Percentiles rank a stretch among this genome's conserved stretches.
phyloP scores from a whole-genome alignment of 2,888 invertebrate genomes.

The Meiosimyza platycephala region DNA sequence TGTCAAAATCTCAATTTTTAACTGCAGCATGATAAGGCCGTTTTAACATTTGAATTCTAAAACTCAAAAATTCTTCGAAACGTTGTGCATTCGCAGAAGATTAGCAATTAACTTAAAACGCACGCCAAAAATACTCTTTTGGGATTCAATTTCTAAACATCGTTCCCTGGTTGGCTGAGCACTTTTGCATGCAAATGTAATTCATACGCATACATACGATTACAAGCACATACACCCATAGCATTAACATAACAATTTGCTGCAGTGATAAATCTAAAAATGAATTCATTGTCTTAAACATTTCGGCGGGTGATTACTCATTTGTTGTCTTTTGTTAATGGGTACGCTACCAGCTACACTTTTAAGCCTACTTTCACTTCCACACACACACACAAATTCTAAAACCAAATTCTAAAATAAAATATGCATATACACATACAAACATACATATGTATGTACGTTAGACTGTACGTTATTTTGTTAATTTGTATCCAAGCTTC shows the following conservation, averaged over 20 bases:
- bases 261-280: conserved; percentile 5
- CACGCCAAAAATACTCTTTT: too few species aligned
- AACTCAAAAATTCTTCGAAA: too few species aligned
- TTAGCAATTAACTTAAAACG: too few species aligned
- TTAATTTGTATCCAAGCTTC: too few species aligned
- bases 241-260: not conserved
- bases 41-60: too few species aligned
- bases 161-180: too few species aligned
- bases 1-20: too few species aligned
- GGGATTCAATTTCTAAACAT: too few species aligned
- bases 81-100: too few species aligned
- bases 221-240: not conserved
- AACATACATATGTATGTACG: not conserved
- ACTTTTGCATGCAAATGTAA: too few species aligned
- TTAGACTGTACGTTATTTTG: not conserved
- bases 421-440: not conserved
- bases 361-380: not conserved
- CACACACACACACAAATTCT: not conserved
- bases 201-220: not conserved
- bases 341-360: not conserved
- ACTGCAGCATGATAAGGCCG: too few species aligned
- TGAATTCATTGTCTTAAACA: conserved; percentile 12
- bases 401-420: not conserved
- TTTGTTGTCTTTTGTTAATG: not conserved
- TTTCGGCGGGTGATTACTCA: conserved; percentile 4